phyloP scores from a whole-genome alignment of 2,797 vertebrate species.

The Novumbra hubbsi region DNA sequence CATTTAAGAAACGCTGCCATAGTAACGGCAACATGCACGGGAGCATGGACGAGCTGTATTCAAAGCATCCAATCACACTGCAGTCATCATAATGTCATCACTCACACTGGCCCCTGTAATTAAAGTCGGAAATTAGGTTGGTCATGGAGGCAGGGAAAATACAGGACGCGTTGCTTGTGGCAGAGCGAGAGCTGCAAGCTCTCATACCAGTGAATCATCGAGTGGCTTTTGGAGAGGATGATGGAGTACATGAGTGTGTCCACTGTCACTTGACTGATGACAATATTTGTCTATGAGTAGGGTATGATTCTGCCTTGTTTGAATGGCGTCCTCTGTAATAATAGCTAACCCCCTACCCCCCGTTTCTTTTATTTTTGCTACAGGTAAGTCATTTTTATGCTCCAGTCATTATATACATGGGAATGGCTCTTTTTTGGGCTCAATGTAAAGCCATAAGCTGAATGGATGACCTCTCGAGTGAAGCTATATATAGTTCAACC shows the following conservation, averaged over 20 bases:
- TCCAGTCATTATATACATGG: constrained; percentile 26
- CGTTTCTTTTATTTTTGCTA: constrained; percentile 23
- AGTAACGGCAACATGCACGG: not conserved
- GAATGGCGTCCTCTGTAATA: not conserved
- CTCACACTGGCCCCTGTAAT: constrained; percentile 14
- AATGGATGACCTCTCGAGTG: constrained; percentile 36
- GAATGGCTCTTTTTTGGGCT: constrained; percentile 31
- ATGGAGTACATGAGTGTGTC: constrained; percentile 38
- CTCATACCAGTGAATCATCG: constrained; percentile 29
- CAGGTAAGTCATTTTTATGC: constrained; percentile 63
- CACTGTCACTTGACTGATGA: constrained; percentile 33
- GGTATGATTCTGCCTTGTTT: not conserved
- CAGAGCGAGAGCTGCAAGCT: not conserved
- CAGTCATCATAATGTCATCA: constrained; percentile 10
- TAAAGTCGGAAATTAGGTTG: constrained; percentile 25
- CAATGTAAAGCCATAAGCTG: constrained; percentile 36
- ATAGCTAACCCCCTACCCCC: constrained; percentile 6
- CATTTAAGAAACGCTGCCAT: not conserved
- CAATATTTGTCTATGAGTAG: constrained; percentile 4
- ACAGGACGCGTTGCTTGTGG: not conserved
- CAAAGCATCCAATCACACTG: not conserved
- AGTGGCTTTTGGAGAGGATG: constrained; percentile 34
- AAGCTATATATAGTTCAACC: constrained; percentile 40
- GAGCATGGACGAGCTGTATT: not conserved
- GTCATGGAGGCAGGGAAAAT: not conserved